Evolutionary conservation across 1,140 invertebrate genomes (phyloP), one percentile per base, ranked within the genome.

Genomic region (Hestina assimilis): DNA sequence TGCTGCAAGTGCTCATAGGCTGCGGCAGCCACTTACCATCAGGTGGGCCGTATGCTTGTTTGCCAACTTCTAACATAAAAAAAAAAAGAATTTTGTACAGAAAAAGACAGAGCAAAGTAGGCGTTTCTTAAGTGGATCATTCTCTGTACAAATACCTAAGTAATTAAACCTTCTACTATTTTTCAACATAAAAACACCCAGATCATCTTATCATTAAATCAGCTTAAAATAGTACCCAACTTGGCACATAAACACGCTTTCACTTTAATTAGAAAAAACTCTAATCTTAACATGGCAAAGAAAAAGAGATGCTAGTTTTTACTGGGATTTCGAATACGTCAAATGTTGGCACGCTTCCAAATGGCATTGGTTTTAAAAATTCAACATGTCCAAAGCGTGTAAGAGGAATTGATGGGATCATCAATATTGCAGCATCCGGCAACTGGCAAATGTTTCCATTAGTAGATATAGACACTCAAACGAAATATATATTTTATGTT

Each of bases 351-450:
- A 5, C 23, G 1, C 21, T 3, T 43, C 54, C 45, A 57, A 57
- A 57, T 31, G 35, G 33, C 43, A 56, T 42, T 41, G 43, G 43
- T 46, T 56, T 56, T 56, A 56, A 56, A 56, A 56, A 56, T 56
- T 57, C 45, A 57, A 57, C 54, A 41, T 40, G 33, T 50, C 20
- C 48, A 51, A 33, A 40, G 26, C 28, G 20, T 51, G 35, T 51
- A 41, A 43, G 41, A 26, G 20, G 19, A 43, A 43, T 43, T 43
- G 41, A 43, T 43, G 41, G 20, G 14, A 12, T 20, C 41, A 43
- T 43, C 41, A 43, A 43, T 43, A 43, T 43, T 43, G 12, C 21
- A 43, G 23, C 41, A 43, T 43, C 41, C 23, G 41, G 41, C 41
- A 43, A 43, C 20, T 43, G 41, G 41, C 41, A 43, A 45, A 45